Conservation (phyloP, 1,140 invertebrate genomes). For the Drosophila ogumai region DNA sequence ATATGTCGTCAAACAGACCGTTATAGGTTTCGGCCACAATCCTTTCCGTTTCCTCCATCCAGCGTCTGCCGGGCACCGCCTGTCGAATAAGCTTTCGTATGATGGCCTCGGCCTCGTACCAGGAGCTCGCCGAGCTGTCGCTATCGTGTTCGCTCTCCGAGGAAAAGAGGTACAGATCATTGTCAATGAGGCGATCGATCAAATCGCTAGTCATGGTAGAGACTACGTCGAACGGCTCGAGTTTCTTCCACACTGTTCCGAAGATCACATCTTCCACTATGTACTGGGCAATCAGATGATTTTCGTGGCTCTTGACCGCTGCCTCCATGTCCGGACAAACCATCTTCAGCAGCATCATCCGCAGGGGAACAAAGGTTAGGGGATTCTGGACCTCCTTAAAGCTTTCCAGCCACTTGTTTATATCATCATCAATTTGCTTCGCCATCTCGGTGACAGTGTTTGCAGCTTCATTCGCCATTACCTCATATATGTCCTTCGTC, state of each 20-base stretch:
- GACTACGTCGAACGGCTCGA: constrained; percentile 67
- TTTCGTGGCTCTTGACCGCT: constrained; percentile 38
- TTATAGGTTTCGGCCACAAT: constrained; percentile 47
- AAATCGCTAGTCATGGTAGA: constrained; percentile 46
- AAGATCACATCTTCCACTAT: constrained; percentile 75
- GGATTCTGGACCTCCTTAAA: constrained; percentile 71
- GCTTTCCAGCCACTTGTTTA: constrained; percentile 84
- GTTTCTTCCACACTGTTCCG: constrained; percentile 19
- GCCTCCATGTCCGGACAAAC: constrained; percentile 51
- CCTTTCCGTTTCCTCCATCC: constrained; percentile 63
- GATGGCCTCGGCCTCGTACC: constrained; percentile 55
- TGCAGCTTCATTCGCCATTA: constrained; percentile 87
- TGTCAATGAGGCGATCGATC: constrained; percentile 73
- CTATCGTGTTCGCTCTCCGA: constrained; percentile 64
- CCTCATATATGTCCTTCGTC: constrained; percentile 87
- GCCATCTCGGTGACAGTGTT: constrained; percentile 86
- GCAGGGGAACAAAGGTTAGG: constrained; percentile 83
- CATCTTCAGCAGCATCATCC: constrained; percentile 50
- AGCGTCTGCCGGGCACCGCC: constrained; percentile 70
- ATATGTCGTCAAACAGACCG: constrained; percentile 60
- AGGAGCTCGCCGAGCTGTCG: constrained; percentile 10
- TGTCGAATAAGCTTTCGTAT: constrained; percentile 69
- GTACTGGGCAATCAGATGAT: constrained; percentile 41
- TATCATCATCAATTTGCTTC: constrained; percentile 86
- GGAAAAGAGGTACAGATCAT: constrained; percentile 67